phyloP scores from a whole-genome alignment of 1,140 invertebrate species.

The Galleria mellonella region DNA sequence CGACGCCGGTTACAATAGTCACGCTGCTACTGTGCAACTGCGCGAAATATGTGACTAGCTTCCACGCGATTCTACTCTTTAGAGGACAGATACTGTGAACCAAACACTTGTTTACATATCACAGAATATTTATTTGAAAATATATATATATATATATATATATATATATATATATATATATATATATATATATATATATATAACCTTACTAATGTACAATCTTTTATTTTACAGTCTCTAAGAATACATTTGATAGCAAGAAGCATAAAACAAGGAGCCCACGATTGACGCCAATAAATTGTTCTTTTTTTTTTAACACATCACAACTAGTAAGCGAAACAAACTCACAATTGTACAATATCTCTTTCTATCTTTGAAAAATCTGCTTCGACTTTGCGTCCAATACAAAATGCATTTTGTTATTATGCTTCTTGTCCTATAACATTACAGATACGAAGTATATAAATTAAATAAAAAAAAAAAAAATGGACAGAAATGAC shows the following conservation, averaged over 20 bases:
- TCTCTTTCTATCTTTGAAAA: no score
- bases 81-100: conserved; percentile 17
- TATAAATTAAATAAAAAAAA: no score
- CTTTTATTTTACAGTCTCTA: conserved; percentile 3
- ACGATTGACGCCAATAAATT: no score
- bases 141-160: conserved; percentile 39
- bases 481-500: no score
- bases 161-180: conserved; percentile 55
- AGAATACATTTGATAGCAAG: background rate
- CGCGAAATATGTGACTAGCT: conserved; percentile 28
- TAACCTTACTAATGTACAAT: conserved; percentile 5
- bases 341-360: no score
- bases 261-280: no score
- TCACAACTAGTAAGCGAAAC: no score
- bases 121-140: conserved; percentile 61
- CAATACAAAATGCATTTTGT: no score
- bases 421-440: no score
- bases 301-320: no score
- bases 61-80: conserved; percentile 27
- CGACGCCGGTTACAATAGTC: conserved; percentile 16
- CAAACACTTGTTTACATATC: conserved; percentile 21
- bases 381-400: no score
- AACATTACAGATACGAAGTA: no score
- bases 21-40: conserved; percentile 20
- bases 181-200: conserved; percentile 41